Percentiles rank a stretch among this genome's conserved stretches.
Evolutionary conservation across 2,888 invertebrate genomes (phyloP).

Genomic region (Anorthoa munda): DNA sequence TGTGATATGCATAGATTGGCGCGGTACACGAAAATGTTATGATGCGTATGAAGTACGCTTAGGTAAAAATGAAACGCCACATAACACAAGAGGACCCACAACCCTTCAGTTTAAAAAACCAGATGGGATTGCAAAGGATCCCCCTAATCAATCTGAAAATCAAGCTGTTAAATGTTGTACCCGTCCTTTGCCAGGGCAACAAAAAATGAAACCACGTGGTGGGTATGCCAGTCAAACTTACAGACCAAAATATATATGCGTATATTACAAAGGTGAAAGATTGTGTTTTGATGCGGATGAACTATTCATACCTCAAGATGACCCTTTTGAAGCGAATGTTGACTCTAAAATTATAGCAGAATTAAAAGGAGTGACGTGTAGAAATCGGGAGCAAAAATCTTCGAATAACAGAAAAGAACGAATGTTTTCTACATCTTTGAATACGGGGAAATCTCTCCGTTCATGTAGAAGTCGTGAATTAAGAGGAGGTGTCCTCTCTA

Average conservation of each 20-base stretch:
- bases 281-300: no score
- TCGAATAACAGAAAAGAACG: conserved; percentile 1
- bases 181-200: not conserved
- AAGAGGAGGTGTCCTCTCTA: conserved; percentile 87
- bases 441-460: conserved; percentile 55
- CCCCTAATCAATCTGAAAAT: no score
- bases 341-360: conserved; percentile 19
- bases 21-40: no score
- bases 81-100: not conserved
- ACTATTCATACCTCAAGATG: no score
- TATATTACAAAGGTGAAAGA: no score
- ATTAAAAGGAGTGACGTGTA: not conserved
- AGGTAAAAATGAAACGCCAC: conserved; percentile 8
- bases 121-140: no score
- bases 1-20: conserved; percentile 32
- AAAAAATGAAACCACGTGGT: not conserved
- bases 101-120: not conserved
- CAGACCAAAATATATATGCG: no score
- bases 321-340: conserved; percentile 24
- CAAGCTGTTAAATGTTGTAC: no score
- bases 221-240: conserved; percentile 1
- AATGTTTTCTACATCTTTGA: conserved; percentile 14
- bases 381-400: not conserved
- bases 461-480: conserved; percentile 86
- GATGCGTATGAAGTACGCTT: no score